Base-by-base conservation (phyloP, 2,797 vertebrate species). In the Acrocephalus scirpaceus region DNA sequence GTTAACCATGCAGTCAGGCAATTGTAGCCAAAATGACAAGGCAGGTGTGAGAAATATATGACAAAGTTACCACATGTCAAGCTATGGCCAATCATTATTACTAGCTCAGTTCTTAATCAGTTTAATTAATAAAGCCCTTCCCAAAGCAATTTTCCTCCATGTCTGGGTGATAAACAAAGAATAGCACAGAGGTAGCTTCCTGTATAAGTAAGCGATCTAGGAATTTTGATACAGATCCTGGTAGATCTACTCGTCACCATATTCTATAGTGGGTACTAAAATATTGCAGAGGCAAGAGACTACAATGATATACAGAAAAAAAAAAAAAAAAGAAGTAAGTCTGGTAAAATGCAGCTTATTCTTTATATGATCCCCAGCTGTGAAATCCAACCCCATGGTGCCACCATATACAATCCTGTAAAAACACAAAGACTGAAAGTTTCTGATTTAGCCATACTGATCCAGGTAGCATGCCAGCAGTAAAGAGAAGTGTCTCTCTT, bases 391-490 rank as follows among this genome's bases (percentile, higher is more conserved):
- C 40, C 18, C 48, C n/a, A 11, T 25, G 61, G 79, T 95, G 86
- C 79, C 85, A 96, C 88, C 87, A 65, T 16, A 36, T 17, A 87
- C 34, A 92, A 69, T 34, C 44, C 85, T 56, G 62, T 84, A 95
- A 90, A 86, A 93, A 42, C 44, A 90, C 62, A 75, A 86, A 92
- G 70, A 50, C 38, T 74, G 61, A 90, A 91, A 94, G 76, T 86
- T 91, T 95, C 79, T 84, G 48, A 88, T 88, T 93, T 69, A 86
- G 51, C 44, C 82, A 66, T 40, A 61, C 26, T 30, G 72, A 88
- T 78, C 26, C 72, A 90, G 69, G 65, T 69, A 88, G 72, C 45
- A 69, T 22, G 19, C 58, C 75, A 88, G 76, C 72, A 86, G 66
- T 72, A 83, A 86, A 87, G 34, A 60, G 21, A 66, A 88, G 18